phyloP scores from a whole-genome alignment of 2,888 invertebrate species.

The Gasteruption jaculator region DNA sequence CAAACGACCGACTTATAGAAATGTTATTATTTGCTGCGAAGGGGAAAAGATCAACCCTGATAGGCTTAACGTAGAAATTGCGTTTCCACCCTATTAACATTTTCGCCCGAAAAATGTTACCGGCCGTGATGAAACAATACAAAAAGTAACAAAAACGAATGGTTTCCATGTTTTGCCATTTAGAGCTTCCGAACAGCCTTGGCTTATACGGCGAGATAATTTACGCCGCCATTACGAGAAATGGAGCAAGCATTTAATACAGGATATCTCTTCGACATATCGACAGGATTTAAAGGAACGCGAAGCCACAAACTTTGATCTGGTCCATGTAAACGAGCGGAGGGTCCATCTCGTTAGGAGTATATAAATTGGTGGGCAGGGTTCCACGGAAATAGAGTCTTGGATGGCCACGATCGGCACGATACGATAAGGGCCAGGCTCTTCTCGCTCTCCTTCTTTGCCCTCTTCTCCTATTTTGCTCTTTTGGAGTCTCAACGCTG shows the following conservation, averaged over 20 bases:
- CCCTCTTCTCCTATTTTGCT: conserved; percentile 9
- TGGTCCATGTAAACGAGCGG: conserved; percentile 42
- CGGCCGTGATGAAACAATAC: too few species aligned
- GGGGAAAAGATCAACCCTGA: conserved; percentile 24
- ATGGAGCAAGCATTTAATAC: too few species aligned
- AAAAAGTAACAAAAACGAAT: conserved; percentile 15
- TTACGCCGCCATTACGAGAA: too few species aligned
- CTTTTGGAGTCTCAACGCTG: conserved; percentile 28
- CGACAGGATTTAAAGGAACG: too few species aligned
- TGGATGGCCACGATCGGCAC: conserved; percentile 44
- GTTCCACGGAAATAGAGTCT: conserved; percentile 49
- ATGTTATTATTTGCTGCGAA: conserved; percentile 48
- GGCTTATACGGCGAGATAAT: too few species aligned
- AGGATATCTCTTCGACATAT: too few species aligned
- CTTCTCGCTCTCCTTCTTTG: conserved; percentile 19
- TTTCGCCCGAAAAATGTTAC: too few species aligned
- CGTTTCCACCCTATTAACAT: conserved; percentile 36
- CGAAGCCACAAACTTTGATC: conserved; percentile 29
- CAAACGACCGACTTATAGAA: conserved; percentile 52
- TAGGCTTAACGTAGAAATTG: conserved; percentile 40
- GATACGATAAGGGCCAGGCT: conserved; percentile 44
- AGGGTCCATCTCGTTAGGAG: conserved; percentile 40
- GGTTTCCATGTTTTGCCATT: too few species aligned
- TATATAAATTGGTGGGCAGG: conserved; percentile 42
- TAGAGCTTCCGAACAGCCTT: too few species aligned